Base-by-base conservation (phyloP, 2,888 invertebrate genomes). In the Drosophila kambysellisi region DNA sequence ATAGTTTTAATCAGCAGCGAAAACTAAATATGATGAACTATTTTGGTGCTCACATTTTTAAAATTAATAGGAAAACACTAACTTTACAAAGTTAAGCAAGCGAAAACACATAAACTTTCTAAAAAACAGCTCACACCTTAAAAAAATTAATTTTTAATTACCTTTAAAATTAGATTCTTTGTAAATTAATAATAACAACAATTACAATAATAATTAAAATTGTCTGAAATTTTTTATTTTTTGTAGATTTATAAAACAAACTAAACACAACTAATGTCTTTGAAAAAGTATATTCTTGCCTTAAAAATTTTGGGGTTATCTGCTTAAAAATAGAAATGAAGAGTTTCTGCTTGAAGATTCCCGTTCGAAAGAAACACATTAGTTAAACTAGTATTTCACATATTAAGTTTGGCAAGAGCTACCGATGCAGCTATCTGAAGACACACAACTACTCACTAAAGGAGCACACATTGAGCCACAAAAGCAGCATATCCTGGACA, bases 371-470 rank as follows among this genome's bases (percentile, higher is more conserved):
- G 41, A 41, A 56, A 15, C 9, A n/a, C 6, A 29, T 30, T 41
- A 41, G 5, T 15, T 12, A 8, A 20, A 30, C 30, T 5, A 12
- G 17, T 5, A 20, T 20, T 20, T 37, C 4, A n/a, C 6, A 39
- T 12, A 11, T 9, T 25, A 25, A 15, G 11, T 15, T 32, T 29
- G 20, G 12, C 3, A 33, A 65, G 20, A 46, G 20, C 7, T 30
- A 32, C 15, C 32, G n/a, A 41, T 33, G 20, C 12, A n/a, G 37
- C 35, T 25, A 25, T 25, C 15, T 50, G 25, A 54, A 61, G 50
- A 54, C 73, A 62, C n/a, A 60, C 57, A 70, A 56, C 61, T 62
- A 64, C 59, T 74, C 61, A 67, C 54, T 53, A 64, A 67, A 30
- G 20, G 39, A 72, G 20, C 30, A 29, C 41, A 43, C 37, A 68